Percentiles rank a stretch among this genome's conserved stretches.
These are phyloP conservation scores for Brachionus angularis DNA, from an alignment of 1,140 invertebrate genomes.

Conservation along the genomic window DNA sequence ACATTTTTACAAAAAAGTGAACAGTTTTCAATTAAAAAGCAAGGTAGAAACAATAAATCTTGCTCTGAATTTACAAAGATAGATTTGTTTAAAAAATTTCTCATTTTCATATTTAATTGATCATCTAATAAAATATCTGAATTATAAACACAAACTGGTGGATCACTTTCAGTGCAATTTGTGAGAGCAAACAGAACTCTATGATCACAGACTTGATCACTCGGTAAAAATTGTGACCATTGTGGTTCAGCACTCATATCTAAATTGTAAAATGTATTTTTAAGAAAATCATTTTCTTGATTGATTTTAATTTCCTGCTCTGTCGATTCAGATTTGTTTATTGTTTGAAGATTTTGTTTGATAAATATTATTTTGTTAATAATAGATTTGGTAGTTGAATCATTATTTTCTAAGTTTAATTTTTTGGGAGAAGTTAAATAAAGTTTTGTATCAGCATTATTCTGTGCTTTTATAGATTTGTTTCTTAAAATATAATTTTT, in stretches of 20 bases:
- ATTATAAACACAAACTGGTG: slow-evolving; percentile 4
- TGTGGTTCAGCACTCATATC: not conserved
- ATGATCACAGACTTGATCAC: not conserved
- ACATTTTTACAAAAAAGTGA: not conserved
- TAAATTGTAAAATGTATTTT: not conserved
- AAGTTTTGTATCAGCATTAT: too few relatives aligned
- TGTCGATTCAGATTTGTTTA: too few relatives aligned
- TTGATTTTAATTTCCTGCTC: not conserved
- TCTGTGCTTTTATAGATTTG: too few relatives aligned
- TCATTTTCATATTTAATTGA: slow-evolving; percentile 36
- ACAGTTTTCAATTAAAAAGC: slow-evolving; percentile 5
- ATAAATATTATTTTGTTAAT: too few relatives aligned
- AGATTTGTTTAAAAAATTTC: slow-evolving; percentile 5
- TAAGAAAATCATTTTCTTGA: not conserved
- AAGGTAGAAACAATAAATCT: slow-evolving; percentile 6
- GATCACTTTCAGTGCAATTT: slow-evolving; percentile 28
- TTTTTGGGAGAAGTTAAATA: too few relatives aligned
- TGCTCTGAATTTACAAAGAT: not conserved
- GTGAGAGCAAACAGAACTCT: slow-evolving; percentile 3
- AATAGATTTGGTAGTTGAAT: too few relatives aligned
- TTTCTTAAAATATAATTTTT: slow-evolving; percentile 18
- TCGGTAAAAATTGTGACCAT: slow-evolving; percentile 25
- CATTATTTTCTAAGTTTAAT: not conserved
- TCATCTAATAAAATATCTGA: not conserved
- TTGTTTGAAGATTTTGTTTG: too few relatives aligned